phyloP scores from a whole-genome alignment of 2,888 invertebrate genomes.

The Drosophila rellima region DNA sequence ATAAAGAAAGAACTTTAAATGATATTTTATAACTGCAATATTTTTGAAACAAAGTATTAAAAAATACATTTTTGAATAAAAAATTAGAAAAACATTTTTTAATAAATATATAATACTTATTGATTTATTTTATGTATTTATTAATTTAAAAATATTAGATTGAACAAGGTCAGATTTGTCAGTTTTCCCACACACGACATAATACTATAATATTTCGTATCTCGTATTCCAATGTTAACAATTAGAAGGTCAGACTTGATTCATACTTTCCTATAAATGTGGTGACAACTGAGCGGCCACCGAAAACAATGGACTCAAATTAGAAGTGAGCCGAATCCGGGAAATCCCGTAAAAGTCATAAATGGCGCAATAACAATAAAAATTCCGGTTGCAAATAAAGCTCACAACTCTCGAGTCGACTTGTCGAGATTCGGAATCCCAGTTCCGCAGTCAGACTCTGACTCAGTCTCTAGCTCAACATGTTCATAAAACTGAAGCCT shows the following conservation, averaged over 20 bases:
- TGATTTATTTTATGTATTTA: no score
- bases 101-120: no score
- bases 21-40: not conserved
- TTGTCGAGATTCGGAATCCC: slow-evolving; percentile 56
- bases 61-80: no score
- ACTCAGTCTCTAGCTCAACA: slow-evolving; percentile 47
- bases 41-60: no score
- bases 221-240: slow-evolving; percentile 22
- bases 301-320: slow-evolving; percentile 60
- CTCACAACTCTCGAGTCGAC: slow-evolving; percentile 61
- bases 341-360: slow-evolving; percentile 73
- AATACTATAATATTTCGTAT: slow-evolving; percentile 24
- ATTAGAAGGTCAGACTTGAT: slow-evolving; percentile 32
- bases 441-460: slow-evolving; percentile 19
- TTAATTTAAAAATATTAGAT: no score
- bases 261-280: slow-evolving; percentile 18
- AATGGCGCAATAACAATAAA: slow-evolving; percentile 80
- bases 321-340: slow-evolving; percentile 53
- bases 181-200: slow-evolving; percentile 8
- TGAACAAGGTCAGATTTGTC: not conserved
- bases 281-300: slow-evolving; percentile 32
- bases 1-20: not conserved
- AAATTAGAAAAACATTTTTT: no score
- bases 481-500: slow-evolving; percentile 74
- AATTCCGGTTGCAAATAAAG: slow-evolving; percentile 80